Base-by-base conservation (phyloP, 2,113 vertebrate species). In the Hirundichthys speculiger region DNA sequence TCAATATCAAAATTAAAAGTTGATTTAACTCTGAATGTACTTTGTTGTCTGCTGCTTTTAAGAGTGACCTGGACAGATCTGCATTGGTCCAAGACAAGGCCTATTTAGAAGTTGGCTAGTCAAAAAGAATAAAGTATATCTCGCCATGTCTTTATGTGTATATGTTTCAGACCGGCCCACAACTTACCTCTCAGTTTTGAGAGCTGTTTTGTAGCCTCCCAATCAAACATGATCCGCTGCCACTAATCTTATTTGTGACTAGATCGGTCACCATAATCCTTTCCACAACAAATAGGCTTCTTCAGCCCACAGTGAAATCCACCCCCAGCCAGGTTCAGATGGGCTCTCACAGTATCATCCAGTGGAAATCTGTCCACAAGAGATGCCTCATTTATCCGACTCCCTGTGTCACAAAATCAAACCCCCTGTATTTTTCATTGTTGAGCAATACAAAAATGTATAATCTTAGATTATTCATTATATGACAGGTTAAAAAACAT, bases 161-260 rank as follows among this genome's bases (percentile, higher is more conserved):
- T 75, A 48, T 52, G 58, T 61, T 25, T 42, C 55, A 42, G 50
- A 62, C 64, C 11, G 24, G 68, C 14, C 57, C 64, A 58, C 74
- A 74, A 86, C 86, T 86, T 83, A 22, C 82, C 81, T 86, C 69
- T 81, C 83, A 67, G 69, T 75, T 61, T 66, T 46, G 71, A 66
- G 60, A 71, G 77, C 74, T 89, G 86, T 87, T 86, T 84, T 84
- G 75, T 81, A 82, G 84, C 81, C 50, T 82, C 87, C 83, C 83
- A 89, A 89, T 92, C 89, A 91, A 82, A 89, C 88, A 90, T 87
- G 82, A 92, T 91, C 86, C 75, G 43, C 84, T 75, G 77, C 67
- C 75, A 79, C 78, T 92, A 91, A 92, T 92, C 91, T 89, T 89
- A 90, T 92, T 92, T 88, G 79, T 40, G 60, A 78, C 71, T 87